phyloP scores from a whole-genome alignment of 2,888 invertebrate species.

The Andrena flavipes region DNA sequence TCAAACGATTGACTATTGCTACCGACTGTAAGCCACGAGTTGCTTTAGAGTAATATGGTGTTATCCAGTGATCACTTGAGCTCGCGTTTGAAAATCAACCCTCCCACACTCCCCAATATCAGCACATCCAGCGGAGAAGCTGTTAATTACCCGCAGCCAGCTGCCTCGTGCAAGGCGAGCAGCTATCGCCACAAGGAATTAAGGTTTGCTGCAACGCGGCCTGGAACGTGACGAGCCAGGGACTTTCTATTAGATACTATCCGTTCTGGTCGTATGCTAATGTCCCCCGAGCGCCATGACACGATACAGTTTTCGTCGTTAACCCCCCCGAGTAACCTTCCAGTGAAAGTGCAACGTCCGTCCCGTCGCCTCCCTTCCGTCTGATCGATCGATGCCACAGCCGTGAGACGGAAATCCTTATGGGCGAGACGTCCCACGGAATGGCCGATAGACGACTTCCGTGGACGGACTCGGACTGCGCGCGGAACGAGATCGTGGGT shows the following conservation, averaged over 20 bases:
- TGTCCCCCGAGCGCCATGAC: conserved; percentile 63
- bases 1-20: too few species aligned
- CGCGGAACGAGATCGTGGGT: conserved; percentile 1
- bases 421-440: conserved; percentile 24
- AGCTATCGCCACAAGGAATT: conserved; percentile 2
- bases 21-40: too few species aligned
- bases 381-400: conserved; percentile 49
- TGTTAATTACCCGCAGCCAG: not conserved
- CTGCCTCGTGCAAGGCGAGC: not conserved
- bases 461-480: conserved; percentile 27
- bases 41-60: too few species aligned
- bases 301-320: conserved; percentile 73
- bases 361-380: conserved; percentile 36
- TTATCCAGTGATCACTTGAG: too few species aligned
- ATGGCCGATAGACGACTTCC: conserved; percentile 48
- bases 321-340: conserved; percentile 58
- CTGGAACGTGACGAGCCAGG: conserved; percentile 41
- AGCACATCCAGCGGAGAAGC: not conserved
- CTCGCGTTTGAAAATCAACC: too few species aligned
- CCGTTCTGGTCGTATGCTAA: conserved; percentile 64
- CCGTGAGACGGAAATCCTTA: conserved; percentile 60
- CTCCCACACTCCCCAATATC: not conserved
- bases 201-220: not conserved
- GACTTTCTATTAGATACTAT: conserved; percentile 59
- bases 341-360: conserved; percentile 69